A percentile compares a stretch with the other conserved stretches of the same genome.
These are phyloP conservation scores for Hippocampus mohnikei DNA, from an alignment of 2,113 vertebrate species.

Conservation along the genomic window DNA sequence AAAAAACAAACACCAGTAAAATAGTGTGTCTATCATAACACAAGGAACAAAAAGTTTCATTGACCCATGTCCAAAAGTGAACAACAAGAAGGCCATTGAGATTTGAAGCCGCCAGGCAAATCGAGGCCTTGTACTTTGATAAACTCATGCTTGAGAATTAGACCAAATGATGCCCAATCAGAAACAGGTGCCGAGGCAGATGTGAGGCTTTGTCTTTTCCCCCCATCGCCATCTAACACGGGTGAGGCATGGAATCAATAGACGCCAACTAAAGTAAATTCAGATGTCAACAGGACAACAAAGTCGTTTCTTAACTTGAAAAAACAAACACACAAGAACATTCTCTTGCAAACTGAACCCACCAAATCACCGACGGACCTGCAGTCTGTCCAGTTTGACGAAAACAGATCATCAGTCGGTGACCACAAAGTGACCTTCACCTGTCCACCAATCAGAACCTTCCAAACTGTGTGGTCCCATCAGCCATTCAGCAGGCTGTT, in stretches of 20 bases:
- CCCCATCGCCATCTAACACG: not conserved
- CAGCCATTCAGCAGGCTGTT: slow-evolving; percentile 34
- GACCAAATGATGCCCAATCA: too few species aligned
- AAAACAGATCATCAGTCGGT: slow-evolving; percentile 6
- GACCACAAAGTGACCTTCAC: slow-evolving; percentile 35
- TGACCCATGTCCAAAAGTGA: not conserved
- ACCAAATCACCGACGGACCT: not conserved
- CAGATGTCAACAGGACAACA: not conserved
- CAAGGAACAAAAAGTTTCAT: not conserved
- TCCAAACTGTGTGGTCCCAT: slow-evolving; percentile 40
- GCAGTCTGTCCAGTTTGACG: not conserved
- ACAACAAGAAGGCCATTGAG: not conserved
- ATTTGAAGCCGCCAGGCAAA: not conserved
- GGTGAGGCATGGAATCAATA: not conserved
- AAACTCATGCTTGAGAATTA: not conserved
- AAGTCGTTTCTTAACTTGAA: not conserved
- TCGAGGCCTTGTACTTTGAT: not conserved
- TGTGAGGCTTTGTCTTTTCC: not conserved
- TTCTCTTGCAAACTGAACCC: not conserved
- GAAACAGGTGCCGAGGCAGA: not conserved
- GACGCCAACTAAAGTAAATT: not conserved
- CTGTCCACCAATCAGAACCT: slow-evolving; percentile 39
- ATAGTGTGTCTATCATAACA: too few species aligned
- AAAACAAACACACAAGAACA: not conserved
- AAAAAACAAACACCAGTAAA: too few species aligned